phyloP scores from a whole-genome alignment of 2,888 invertebrate species.

The Netelia virgata region DNA sequence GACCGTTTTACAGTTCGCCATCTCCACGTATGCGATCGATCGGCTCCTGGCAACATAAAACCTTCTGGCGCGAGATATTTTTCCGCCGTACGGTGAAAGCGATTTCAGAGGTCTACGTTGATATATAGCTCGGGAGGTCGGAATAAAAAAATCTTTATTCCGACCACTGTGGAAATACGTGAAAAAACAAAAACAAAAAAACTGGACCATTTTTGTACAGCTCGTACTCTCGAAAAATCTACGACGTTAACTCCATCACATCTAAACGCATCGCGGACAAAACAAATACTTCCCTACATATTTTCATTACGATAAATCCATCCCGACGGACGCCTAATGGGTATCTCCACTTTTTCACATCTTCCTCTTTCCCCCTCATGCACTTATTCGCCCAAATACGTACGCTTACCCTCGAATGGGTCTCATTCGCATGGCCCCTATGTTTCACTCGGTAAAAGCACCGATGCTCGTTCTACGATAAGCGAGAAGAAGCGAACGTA shows the following conservation, averaged over 20 bases:
- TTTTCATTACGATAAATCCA: neutral
- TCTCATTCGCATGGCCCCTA: neutral
- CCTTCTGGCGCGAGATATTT: constrained; percentile 13
- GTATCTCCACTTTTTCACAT: neutral
- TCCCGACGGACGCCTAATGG: neutral
- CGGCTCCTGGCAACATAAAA: constrained; percentile 19
- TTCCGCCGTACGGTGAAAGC: neutral
- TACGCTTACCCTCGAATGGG: neutral
- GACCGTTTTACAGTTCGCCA: constrained; percentile 51
- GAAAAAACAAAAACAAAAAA: too few relatives aligned
- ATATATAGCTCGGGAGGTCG: neutral
- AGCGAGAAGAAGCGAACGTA: constrained; percentile 9
- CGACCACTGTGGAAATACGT: neutral
- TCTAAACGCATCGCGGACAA: too few relatives aligned
- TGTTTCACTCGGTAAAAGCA: constrained; percentile 9
- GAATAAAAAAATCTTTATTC: neutral
- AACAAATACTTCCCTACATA: neutral
- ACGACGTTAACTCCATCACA: too few relatives aligned
- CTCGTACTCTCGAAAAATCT: too few relatives aligned
- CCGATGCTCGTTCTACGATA: constrained; percentile 7
- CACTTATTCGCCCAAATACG: neutral
- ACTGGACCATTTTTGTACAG: neutral
- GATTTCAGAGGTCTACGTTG: neutral
- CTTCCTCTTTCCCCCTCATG: neutral
- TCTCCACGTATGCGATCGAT: constrained; percentile 39